These are phyloP conservation scores for Sinocyclocheilus maitianheensis DNA, from an alignment of 2,113 vertebrate species.

Conservation along the genomic window DNA sequence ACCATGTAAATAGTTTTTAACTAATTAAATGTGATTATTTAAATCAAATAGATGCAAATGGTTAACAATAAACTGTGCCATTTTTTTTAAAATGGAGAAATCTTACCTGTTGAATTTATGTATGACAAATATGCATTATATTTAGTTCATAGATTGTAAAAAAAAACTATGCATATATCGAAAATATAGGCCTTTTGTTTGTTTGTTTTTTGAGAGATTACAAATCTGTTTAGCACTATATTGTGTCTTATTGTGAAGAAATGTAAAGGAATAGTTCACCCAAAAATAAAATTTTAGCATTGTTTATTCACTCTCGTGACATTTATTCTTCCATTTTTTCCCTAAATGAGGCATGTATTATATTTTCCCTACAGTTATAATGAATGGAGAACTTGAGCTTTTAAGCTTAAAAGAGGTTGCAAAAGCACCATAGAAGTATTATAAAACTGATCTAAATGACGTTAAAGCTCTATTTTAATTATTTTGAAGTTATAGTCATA, in stretches of 20 bases:
- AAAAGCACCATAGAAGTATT: not conserved
- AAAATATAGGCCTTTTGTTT: not conserved
- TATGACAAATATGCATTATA: too few relatives aligned
- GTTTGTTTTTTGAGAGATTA: too few relatives aligned
- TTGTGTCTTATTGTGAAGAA: not conserved
- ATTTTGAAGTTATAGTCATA: not conserved
- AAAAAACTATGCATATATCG: not conserved
- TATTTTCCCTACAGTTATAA: not conserved
- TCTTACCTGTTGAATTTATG: too few relatives aligned
- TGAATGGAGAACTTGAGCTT: not conserved
- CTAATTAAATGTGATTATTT: not conserved
- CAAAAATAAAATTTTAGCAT: not conserved
- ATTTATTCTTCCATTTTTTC: not conserved
- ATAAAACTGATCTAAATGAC: not conserved
- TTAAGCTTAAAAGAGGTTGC: not conserved
- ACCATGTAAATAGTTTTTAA: not conserved
- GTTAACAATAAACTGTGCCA: not conserved
- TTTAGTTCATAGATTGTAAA: too few relatives aligned
- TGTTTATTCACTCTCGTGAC: not conserved
- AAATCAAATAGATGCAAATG: not conserved
- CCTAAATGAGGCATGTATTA: not conserved
- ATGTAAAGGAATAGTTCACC: not conserved
- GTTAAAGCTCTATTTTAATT: not conserved
- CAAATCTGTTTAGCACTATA: not conserved
- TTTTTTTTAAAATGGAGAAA: too few relatives aligned